Conservation (phyloP, 2,113 vertebrate genomes). For the Copsychus sechellarum region DNA sequence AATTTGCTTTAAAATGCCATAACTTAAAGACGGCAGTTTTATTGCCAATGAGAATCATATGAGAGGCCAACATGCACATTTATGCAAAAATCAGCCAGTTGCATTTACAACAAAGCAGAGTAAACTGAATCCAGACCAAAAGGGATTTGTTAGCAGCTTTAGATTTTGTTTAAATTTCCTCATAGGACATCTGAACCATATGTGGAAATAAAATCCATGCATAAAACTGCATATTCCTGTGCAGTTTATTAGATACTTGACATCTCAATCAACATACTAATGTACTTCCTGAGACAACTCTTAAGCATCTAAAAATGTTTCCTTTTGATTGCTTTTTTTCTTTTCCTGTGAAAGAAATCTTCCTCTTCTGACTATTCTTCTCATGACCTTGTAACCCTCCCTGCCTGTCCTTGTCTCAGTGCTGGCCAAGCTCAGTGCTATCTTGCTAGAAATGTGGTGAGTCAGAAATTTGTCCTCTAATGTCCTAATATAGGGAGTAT, state of each 20-base stretch:
- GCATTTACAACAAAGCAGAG: neutral
- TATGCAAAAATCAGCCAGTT: neutral
- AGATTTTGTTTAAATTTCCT: constrained; percentile 8
- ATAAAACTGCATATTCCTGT: neutral
- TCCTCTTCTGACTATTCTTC: neutral
- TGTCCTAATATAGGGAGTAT: neutral
- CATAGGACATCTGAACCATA: neutral
- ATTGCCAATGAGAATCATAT: neutral
- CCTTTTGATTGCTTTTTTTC: constrained; percentile 17
- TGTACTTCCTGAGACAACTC: constrained; percentile 1
- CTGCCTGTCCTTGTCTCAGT: neutral
- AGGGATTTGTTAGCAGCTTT: constrained; percentile 16
- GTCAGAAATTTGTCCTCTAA: neutral
- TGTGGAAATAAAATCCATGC: constrained; percentile 36
- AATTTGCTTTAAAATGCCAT: neutral
- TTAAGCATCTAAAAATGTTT: constrained; percentile 1
- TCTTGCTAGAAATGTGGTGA: neutral
- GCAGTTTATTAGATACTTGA: constrained; percentile 33
- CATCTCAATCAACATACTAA: constrained; percentile 37
- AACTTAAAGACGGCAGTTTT: neutral
- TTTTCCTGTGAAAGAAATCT: neutral
- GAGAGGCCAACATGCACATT: neutral
- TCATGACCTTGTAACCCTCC: neutral
- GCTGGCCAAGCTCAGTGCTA: neutral
- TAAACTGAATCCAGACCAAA: constrained; percentile 4